These are phyloP conservation scores for Parnassius mnemosyne DNA, from an alignment of 2,888 invertebrate species.

Conservation along the genomic window DNA sequence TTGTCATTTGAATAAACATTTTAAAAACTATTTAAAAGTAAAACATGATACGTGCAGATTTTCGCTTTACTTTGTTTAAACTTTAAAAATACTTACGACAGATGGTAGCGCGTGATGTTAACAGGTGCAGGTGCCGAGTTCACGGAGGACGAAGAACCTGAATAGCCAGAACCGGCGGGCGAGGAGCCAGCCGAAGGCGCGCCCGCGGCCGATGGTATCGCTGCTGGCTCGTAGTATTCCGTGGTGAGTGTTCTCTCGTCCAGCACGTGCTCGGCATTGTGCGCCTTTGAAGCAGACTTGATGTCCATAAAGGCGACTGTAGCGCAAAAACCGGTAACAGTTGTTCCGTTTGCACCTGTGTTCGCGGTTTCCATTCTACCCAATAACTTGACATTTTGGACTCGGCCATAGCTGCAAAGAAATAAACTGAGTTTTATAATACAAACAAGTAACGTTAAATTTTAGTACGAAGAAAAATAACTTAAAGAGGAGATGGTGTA, in stretches of 20 bases:
- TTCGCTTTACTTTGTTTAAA: constrained; percentile 28
- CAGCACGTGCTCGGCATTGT: constrained; percentile 93
- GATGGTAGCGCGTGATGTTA: constrained; percentile 65
- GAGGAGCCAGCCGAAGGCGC: constrained; percentile 78
- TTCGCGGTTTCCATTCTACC: constrained; percentile 81
- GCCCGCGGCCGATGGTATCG: constrained; percentile 83
- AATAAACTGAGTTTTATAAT: constrained; percentile 26
- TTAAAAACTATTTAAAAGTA: not conserved
- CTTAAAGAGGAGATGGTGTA: not conserved
- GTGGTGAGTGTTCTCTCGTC: constrained; percentile 93
- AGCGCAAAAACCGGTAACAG: constrained; percentile 87
- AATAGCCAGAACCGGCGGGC: constrained; percentile 81
- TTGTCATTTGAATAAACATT: not conserved
- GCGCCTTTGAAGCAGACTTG: constrained; percentile 96
- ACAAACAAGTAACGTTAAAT: constrained; percentile 10
- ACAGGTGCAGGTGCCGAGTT: constrained; percentile 66
- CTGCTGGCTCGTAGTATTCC: constrained; percentile 94
- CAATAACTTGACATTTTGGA: constrained; percentile 97
- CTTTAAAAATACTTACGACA: constrained; percentile 65
- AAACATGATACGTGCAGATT: constrained; percentile 40
- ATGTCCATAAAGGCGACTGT: constrained; percentile 98
- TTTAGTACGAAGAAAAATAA: not conserved
- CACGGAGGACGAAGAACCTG: constrained; percentile 83
- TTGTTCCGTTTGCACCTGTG: constrained; percentile 75
- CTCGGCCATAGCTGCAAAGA: constrained; percentile 94